A percentile compares a stretch with the other conserved stretches of the same genome.
Evolutionary conservation across 1,140 invertebrate genomes (phyloP).

Genomic region (Neodiprion virginianus): DNA sequence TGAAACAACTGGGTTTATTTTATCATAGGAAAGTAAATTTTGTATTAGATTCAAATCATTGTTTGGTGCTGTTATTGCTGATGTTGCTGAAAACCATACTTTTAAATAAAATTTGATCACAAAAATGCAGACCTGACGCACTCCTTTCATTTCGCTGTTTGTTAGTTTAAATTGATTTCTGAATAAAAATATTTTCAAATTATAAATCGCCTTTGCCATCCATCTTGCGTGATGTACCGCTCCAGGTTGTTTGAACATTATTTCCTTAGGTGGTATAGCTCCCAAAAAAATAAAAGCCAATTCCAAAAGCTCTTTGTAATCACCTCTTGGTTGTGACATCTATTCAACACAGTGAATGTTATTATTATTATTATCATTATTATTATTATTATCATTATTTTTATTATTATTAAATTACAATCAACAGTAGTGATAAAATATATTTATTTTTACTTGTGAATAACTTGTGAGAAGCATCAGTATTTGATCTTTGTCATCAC

Average conservation of each 20-base stretch:
- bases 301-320: slow-evolving; percentile 40
- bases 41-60: too few relatives aligned
- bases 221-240: slow-evolving; percentile 38
- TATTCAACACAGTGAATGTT: neutral
- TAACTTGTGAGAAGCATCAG: slow-evolving; percentile 8
- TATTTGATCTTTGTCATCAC: slow-evolving; percentile 17
- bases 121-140: too few relatives aligned
- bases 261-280: slow-evolving; percentile 35
- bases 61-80: too few relatives aligned
- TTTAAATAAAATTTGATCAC: too few relatives aligned
- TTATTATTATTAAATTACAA: neutral
- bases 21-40: too few relatives aligned
- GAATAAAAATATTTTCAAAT: too few relatives aligned
- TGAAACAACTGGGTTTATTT: too few relatives aligned
- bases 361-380: neutral
- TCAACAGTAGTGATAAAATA: slow-evolving; percentile 13
- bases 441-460: slow-evolving; percentile 18
- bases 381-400: neutral
- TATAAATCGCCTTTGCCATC: too few relatives aligned
- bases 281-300: slow-evolving; percentile 36
- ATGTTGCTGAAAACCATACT: too few relatives aligned
- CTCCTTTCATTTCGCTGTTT: too few relatives aligned
- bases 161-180: too few relatives aligned
- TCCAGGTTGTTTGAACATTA: slow-evolving; percentile 37
- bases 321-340: slow-evolving; percentile 33